A percentile compares a stretch with the other conserved stretches of the same genome.
These are phyloP conservation scores for Tragelaphus imberbis DNA, from an alignment of 2,113 vertebrate species.

Conservation along the genomic window DNA sequence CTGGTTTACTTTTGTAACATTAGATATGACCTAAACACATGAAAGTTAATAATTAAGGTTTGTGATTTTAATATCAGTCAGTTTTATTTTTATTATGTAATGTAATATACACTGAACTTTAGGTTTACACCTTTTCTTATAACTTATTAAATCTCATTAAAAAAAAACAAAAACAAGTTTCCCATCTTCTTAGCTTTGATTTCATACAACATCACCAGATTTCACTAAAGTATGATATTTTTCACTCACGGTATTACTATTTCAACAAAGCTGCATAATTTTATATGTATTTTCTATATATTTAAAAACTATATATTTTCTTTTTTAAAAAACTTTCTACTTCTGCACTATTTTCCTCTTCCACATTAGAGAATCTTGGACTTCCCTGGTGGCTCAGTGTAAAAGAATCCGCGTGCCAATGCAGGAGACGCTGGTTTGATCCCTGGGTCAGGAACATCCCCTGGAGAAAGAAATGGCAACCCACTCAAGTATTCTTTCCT, in stretches of 20 bases:
- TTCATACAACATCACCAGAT: not conserved
- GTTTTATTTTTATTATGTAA: not conserved
- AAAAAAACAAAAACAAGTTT: not conserved
- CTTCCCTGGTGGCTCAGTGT: not conserved
- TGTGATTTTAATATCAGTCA: not conserved
- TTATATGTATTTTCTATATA: not conserved
- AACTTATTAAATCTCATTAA: not conserved
- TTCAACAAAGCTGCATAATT: not conserved
- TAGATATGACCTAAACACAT: not conserved
- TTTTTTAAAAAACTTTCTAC: not conserved
- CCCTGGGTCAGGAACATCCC: not conserved
- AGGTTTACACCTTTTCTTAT: not conserved
- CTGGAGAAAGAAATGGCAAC: not conserved
- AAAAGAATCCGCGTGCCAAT: not conserved
- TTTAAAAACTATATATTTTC: not conserved
- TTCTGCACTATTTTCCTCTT: not conserved
- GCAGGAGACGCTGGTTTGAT: not conserved
- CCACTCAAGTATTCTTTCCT: not conserved
- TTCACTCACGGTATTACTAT: not conserved
- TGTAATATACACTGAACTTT: not conserved
- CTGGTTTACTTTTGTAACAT: not conserved
- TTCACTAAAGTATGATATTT: not conserved
- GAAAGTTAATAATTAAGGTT: not conserved
- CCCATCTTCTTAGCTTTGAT: not conserved
- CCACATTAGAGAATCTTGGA: not conserved